Evolutionary conservation across 2,888 invertebrate genomes (phyloP), one percentile per base, ranked within the genome.

Genomic region (Teleiodes luculella): DNA sequence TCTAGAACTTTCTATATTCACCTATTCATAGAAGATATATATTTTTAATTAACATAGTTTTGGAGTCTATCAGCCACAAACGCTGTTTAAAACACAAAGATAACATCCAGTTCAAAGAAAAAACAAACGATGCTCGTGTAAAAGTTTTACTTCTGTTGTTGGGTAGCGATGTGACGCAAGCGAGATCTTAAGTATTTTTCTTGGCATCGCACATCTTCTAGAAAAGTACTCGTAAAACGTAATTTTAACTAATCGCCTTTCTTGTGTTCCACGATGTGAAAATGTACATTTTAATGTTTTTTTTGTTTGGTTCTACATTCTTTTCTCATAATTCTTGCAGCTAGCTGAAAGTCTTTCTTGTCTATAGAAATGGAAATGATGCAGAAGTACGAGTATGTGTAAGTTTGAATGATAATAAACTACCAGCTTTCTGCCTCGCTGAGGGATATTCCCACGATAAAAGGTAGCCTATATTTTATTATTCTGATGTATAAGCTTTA

Each of bases 101-200:
- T 52, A 24, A 52, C 52, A 56, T 51, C 35, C 55, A 59, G 52
- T 49, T 57, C 58, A 57, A 55, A 62, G 59, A 60, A 52, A 59
- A 61, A 53, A 58, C 60, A 64, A 62, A 61, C 60, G 49, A 46
- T 39, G 14, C 24, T 20, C 52, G 35, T 54, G 54, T 60, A 58
- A 60, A 59, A 56, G 61, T 64, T 63, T 65, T 63, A 61, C 64
- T 18, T 20, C 39, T 16, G 20, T 41, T 10, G 11, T 20, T 62
- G 67, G 64, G 54, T 41, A 52, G 20, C 39, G 18, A 41, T 55
- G 59, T 73, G 75, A 71, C 75, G 71, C 66, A 73, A 63, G 55
- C 59, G 18, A 47, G 53, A 14, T 35, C 43, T 35, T 53, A 45
- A 52, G 52, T 61, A 57, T 61, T 61, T 58, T 57, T 59, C 54